Percentiles rank a stretch among this genome's conserved stretches.
These are phyloP conservation scores for Cervus canadensis DNA, from an alignment of 2,113 vertebrate species.

Conservation along the genomic window DNA sequence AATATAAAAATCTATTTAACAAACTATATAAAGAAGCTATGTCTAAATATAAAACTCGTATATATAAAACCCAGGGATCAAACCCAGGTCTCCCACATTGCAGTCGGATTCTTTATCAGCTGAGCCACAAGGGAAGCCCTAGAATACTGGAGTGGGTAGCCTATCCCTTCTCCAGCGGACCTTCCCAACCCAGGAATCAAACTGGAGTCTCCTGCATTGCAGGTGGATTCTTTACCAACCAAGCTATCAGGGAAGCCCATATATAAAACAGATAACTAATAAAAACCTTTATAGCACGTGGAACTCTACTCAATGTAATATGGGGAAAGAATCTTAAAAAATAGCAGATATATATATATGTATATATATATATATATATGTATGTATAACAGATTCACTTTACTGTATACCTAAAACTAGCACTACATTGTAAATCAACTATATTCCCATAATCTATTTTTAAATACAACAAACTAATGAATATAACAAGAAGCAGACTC, in stretches of 20 bases:
- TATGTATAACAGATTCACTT: background rate
- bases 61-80: background rate
- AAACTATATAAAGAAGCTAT: background rate
- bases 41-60: background rate
- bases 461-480: background rate
- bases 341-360: background rate
- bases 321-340: background rate
- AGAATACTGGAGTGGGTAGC: background rate
- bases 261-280: background rate
- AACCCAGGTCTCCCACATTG: background rate
- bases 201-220: background rate
- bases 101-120: accelerated
- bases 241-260: background rate
- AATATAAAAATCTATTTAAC: background rate
- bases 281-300: background rate
- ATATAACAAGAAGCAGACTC: background rate
- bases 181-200: background rate
- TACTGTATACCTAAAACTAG: background rate
- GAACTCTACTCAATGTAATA: background rate
- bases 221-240: background rate
- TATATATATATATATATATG: background rate
- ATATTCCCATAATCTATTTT: background rate
- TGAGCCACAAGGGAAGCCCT: background rate
- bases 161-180: background rate
- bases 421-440: background rate